Evolutionary conservation across 2,113 vertebrate species (phyloP).

Genomic region (Todiramphus saurophagus): DNA sequence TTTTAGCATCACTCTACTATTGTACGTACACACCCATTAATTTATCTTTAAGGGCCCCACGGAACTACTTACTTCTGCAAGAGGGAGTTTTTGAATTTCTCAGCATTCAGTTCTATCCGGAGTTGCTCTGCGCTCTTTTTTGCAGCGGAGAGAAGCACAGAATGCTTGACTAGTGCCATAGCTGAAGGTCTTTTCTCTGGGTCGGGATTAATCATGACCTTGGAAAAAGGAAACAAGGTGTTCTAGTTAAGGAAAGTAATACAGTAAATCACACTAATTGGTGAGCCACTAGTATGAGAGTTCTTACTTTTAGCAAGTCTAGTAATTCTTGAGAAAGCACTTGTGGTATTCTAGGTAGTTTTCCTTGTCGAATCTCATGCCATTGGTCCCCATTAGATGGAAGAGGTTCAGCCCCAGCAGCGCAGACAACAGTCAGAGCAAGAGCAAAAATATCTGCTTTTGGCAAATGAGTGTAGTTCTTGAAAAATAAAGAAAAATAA

Average conservation of each 20-base stretch:
- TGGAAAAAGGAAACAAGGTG: neutral
- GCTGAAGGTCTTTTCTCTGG: constrained; percentile 88
- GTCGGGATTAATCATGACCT: constrained; percentile 96
- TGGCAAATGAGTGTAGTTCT: constrained; percentile 89
- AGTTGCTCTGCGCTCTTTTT: constrained; percentile 94
- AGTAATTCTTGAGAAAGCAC: constrained; percentile 89
- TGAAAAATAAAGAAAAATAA: neutral
- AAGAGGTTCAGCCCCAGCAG: constrained; percentile 90
- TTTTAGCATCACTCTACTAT: neutral
- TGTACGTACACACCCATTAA: neutral
- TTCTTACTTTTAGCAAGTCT: constrained; percentile 88
- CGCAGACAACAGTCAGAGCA: constrained; percentile 89
- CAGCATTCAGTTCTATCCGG: constrained; percentile 93
- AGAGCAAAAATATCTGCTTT: constrained; percentile 97
- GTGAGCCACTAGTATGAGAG: neutral
- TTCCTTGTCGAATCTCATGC: constrained; percentile 93
- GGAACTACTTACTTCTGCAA: constrained; percentile 88
- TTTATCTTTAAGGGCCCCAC: neutral
- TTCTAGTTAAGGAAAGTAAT: neutral
- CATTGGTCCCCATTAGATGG: constrained; percentile 94
- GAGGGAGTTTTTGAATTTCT: constrained; percentile 96
- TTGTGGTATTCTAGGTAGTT: constrained; percentile 90
- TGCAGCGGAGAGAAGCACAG: constrained; percentile 88
- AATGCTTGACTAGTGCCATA: constrained; percentile 87
- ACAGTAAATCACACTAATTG: neutral